phyloP scores from a whole-genome alignment of 1,140 invertebrate genomes.

The Harlomillsia oculata region DNA sequence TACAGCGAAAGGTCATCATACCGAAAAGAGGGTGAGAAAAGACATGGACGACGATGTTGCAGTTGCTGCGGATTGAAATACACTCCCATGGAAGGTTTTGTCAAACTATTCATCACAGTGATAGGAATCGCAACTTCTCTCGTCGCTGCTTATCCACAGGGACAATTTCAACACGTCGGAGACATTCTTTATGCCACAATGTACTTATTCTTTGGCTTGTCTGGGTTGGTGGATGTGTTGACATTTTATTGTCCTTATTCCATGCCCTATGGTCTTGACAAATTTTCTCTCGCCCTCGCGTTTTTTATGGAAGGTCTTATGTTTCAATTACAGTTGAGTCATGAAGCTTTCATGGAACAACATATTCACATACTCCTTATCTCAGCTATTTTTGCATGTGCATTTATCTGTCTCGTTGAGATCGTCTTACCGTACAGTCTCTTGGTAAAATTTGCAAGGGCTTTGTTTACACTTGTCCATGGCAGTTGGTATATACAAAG shows the following conservation, averaged over 20 bases:
- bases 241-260: conserved; percentile 41
- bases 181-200: conserved; percentile 43
- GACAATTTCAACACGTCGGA: conserved; percentile 35
- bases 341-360: conserved; percentile 35
- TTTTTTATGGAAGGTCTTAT: conserved; percentile 43
- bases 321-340: conserved; percentile 37
- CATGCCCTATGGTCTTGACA: conserved; percentile 39
- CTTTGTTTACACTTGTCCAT: conserved; percentile 38
- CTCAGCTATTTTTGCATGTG: conserved; percentile 39
- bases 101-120: conserved; percentile 28
- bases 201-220: conserved; percentile 43
- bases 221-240: conserved; percentile 42
- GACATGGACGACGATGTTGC: not conserved
- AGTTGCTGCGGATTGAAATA: conserved; percentile 6
- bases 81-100: conserved; percentile 29
- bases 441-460: conserved; percentile 38
- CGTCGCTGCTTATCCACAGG: conserved; percentile 19
- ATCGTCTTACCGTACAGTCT: conserved; percentile 40
- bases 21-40: not conserved
- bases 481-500: conserved; percentile 43
- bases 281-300: conserved; percentile 41
- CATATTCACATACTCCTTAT: conserved; percentile 37
- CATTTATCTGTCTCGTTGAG: conserved; percentile 38
- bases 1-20: not conserved
- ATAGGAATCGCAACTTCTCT: conserved; percentile 31